These are phyloP conservation scores for Scolopax mira DNA, from an alignment of 2,113 vertebrate genomes.

Conservation along the genomic window DNA sequence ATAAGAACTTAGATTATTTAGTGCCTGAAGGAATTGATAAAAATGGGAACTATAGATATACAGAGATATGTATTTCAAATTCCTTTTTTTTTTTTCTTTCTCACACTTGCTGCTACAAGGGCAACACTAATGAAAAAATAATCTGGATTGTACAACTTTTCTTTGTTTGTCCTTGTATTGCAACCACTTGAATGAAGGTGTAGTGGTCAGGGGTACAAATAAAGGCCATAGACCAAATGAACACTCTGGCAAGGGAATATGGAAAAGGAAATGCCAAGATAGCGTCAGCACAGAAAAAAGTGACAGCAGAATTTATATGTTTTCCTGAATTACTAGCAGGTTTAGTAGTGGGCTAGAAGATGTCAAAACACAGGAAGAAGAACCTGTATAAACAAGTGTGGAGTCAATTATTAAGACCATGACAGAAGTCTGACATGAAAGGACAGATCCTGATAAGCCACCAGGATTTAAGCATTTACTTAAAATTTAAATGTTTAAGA, in stretches of 20 bases:
- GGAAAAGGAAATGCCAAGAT: constrained; percentile 31
- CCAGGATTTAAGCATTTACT: not conserved
- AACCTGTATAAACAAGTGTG: constrained; percentile 9
- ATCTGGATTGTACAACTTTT: not conserved
- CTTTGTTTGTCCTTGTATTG: not conserved
- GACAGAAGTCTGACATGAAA: not conserved
- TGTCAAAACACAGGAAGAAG: constrained; percentile 50
- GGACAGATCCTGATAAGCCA: not conserved
- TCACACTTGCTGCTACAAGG: not conserved
- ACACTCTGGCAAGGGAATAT: not conserved
- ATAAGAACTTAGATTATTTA: not conserved
- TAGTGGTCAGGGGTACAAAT: not conserved
- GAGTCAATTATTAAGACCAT: not conserved
- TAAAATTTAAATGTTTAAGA: constrained; percentile 20
- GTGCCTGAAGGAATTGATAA: not conserved
- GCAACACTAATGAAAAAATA: not conserved
- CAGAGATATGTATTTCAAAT: not conserved
- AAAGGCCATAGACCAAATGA: not conserved
- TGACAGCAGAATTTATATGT: not conserved
- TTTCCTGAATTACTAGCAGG: constrained; percentile 24
- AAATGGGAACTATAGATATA: not conserved
- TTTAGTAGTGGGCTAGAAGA: not conserved
- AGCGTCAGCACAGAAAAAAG: not conserved
- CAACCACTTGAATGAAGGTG: not conserved
- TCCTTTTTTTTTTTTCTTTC: not conserved